Base-by-base conservation (phyloP, 2,113 vertebrate species). In the Peucedramus taeniatus region DNA sequence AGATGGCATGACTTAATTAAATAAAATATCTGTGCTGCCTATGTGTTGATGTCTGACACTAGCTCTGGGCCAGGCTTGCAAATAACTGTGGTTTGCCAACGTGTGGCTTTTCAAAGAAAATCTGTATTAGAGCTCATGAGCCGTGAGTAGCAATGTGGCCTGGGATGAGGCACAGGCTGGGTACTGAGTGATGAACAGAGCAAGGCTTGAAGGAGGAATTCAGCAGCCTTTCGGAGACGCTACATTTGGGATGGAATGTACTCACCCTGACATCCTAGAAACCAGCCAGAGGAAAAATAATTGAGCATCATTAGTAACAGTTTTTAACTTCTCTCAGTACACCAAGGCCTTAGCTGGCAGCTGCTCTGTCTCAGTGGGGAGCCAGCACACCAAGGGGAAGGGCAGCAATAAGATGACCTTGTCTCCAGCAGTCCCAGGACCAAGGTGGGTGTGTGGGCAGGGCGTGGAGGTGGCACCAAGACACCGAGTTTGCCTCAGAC, bases 21-120 rank as follows among this genome's bases (percentile, higher is more conserved):
- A 96, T 96, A 86, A 96, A 96, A 93, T 96, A 94, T 94, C 90
- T 94, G 85, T 95, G 87, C 90, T 90, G 78, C 78, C 92, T 86
- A 74, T 94, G 93, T 92, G 87, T 96, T 94, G 93, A 93, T 96
- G 94, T 93, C 92, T 95, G 92, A 96, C 93, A 81, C 85, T 94
- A 96, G 95, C 92, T 92, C 88, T 92, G 90, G 92, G 87, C 94
- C 90, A 96, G 92, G 82, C 90, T 89, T 94, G 90, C 79, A 93
- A 95, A 97, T 97, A 97, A 93, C 92, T 97, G 95, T 93, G 95
- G 94, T 97, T 94, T 97, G 88, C 92, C 91, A 97, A 90, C 6
- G 35, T 96, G 94, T 93, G 94, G 93, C 95, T 96, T 97, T 93
- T 96, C 93, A 97, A 96, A 94, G 87, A 94, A 72, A 83, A 94